Evolutionary conservation across 1,140 invertebrate species (phyloP).

Genomic region (Bradysia coprophila): DNA sequence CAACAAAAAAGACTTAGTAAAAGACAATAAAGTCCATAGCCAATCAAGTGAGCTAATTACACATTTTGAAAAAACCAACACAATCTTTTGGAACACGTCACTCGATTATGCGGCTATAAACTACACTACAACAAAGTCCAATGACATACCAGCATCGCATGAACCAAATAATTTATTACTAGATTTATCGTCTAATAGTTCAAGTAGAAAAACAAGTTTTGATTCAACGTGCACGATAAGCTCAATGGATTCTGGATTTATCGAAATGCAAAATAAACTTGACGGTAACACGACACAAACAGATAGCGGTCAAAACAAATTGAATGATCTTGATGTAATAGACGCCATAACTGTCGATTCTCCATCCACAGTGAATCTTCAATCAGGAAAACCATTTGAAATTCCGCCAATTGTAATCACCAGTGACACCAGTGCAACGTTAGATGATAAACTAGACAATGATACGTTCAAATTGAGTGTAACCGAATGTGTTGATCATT

Average conservation of each 20-base stretch:
- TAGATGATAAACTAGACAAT: neutral
- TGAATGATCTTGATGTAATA: neutral
- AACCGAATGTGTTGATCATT: constrained; percentile 21
- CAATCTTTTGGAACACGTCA: too few species aligned
- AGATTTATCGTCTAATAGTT: constrained; percentile 11
- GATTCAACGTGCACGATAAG: constrained; percentile 23
- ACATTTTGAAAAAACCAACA: too few species aligned
- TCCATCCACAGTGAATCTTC: too few species aligned
- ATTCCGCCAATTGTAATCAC: neutral
- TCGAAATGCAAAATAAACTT: constrained; percentile 18
- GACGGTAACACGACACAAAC: neutral
- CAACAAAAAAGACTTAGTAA: too few species aligned
- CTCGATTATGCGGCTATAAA: too few species aligned
- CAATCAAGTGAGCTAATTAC: too few species aligned
- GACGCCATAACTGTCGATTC: too few species aligned
- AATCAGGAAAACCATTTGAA: neutral
- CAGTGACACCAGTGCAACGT: neutral
- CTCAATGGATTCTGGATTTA: constrained; percentile 24
- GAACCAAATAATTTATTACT: neutral
- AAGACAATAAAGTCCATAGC: too few species aligned
- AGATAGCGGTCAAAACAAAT: neutral
- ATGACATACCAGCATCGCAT: neutral
- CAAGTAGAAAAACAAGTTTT: constrained; percentile 22
- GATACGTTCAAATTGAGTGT: constrained; percentile 10
- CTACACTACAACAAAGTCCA: neutral